Percentiles rank a stretch among this genome's conserved stretches.
phyloP scores from a whole-genome alignment of 2,888 invertebrate species.

The Drosophila cyrtoloma region DNA sequence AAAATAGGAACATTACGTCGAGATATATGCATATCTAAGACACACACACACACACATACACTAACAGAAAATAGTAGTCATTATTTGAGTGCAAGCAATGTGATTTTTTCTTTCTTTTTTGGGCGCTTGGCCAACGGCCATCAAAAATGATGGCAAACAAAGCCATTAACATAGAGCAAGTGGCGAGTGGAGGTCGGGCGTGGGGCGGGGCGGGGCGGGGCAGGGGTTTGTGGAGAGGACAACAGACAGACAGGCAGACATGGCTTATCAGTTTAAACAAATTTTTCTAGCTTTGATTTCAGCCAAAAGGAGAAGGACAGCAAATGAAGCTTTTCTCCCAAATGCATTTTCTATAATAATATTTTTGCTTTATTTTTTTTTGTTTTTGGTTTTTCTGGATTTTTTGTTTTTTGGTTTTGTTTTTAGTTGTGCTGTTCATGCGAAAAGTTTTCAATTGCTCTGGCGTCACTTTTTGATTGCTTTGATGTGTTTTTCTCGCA shows the following conservation, averaged over 20 bases:
- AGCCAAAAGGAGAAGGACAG: not conserved
- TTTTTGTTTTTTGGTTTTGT: slow-evolving; percentile 12
- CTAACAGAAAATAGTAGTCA: slow-evolving; percentile 32
- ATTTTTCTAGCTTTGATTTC: slow-evolving; percentile 32
- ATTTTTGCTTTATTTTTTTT: slow-evolving; percentile 22
- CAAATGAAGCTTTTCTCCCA: slow-evolving; percentile 49
- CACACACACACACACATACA: not conserved
- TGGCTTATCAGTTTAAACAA: slow-evolving; percentile 55
- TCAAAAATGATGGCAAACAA: slow-evolving; percentile 65
- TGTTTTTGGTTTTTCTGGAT: slow-evolving; percentile 33
- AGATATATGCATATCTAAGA: slow-evolving; percentile 14
- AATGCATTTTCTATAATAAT: slow-evolving; percentile 61
- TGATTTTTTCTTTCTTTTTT: slow-evolving; percentile 40
- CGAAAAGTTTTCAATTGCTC: slow-evolving; percentile 80
- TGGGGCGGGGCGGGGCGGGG: too few relatives aligned
- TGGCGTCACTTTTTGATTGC: slow-evolving; percentile 81
- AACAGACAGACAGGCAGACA: slow-evolving; percentile 2
- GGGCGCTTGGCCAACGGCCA: slow-evolving; percentile 70
- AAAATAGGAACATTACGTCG: slow-evolving; percentile 71
- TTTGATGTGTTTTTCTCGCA: slow-evolving; percentile 81
- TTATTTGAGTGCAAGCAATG: slow-evolving; percentile 61
- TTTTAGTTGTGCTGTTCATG: slow-evolving; percentile 50
- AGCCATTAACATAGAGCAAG: slow-evolving; percentile 72
- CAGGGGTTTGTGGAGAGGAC: not conserved
- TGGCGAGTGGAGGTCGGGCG: not conserved